A percentile compares a stretch with the other conserved stretches of the same genome.
Conservation (phyloP, 2,888 invertebrate species). For the Dryocosmus kuriphilus region DNA sequence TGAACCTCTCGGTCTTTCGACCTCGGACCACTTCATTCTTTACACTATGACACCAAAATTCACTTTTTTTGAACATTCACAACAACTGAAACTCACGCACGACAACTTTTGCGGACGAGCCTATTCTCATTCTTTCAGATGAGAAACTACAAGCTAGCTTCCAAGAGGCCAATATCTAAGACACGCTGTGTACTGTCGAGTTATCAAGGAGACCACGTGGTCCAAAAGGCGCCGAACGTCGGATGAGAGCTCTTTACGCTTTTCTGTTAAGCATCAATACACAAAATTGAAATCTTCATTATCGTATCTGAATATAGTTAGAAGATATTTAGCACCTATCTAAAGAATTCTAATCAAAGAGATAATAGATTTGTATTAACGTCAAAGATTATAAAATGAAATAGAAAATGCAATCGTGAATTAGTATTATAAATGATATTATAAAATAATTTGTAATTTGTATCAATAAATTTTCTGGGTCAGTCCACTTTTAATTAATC, state of each 20-base stretch:
- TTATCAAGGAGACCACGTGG: constrained; percentile 66
- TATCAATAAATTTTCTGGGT: no score
- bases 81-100: background rate
- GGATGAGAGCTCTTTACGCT: background rate
- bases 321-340: background rate
- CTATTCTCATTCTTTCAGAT: constrained; percentile 1
- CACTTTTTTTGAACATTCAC: constrained; percentile 8
- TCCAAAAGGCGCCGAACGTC: constrained; percentile 61
- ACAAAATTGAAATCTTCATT: background rate
- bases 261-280: background rate
- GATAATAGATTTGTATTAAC: background rate
- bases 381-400: background rate
- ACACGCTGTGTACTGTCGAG: constrained; percentile 54
- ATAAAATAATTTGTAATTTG: no score
- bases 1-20: constrained; percentile 62
- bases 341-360: background rate
- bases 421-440: no score
- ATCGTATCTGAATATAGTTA: background rate
- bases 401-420: background rate
- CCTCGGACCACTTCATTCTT: constrained; percentile 68
- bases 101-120: background rate
- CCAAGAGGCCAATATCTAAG: constrained; percentile 51
- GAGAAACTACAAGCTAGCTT: constrained; percentile 26
- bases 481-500: no score
- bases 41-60: background rate